These are phyloP conservation scores for Typhlichthys subterraneus DNA, from an alignment of 2,797 vertebrate genomes.

Conservation along the genomic window DNA sequence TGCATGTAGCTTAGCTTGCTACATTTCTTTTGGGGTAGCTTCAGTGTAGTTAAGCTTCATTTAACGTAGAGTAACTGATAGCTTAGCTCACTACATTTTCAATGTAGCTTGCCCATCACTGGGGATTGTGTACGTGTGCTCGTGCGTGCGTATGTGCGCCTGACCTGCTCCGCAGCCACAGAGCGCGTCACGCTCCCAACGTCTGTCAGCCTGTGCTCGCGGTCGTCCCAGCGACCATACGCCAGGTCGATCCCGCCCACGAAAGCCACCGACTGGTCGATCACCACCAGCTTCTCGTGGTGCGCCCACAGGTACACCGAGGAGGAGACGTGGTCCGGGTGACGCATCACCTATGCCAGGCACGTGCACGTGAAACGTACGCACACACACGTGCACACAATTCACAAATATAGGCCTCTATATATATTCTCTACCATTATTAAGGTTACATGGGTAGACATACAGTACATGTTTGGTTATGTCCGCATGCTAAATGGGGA, in stretches of 20 bases:
- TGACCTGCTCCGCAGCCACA: constrained; percentile 69
- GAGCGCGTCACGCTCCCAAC: constrained; percentile 93
- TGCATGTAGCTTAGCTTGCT: too few relatives aligned
- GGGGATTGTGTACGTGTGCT: constrained; percentile 8
- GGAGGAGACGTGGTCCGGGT: constrained; percentile 96
- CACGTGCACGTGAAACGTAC: neutral
- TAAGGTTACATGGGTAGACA: too few relatives aligned
- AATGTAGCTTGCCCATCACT: too few relatives aligned
- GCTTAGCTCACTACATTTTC: too few relatives aligned
- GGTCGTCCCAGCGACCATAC: constrained; percentile 95
- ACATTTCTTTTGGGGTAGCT: too few relatives aligned
- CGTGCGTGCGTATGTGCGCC: constrained; percentile 15
- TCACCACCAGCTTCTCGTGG: constrained; percentile 91
- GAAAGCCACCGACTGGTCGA: constrained; percentile 95
- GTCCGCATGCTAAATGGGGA: too few relatives aligned
- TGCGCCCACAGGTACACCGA: constrained; percentile 97
- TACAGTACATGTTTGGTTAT: too few relatives aligned
- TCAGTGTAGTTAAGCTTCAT: too few relatives aligned
- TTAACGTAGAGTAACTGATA: too few relatives aligned
- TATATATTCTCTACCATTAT: neutral
- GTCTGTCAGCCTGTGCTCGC: constrained; percentile 93
- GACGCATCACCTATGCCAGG: constrained; percentile 90
- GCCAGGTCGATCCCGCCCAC: constrained; percentile 96
- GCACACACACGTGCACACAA: neutral
- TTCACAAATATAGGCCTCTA: neutral